phyloP scores from a whole-genome alignment of 2,888 invertebrate species.

The Euproctis similis region DNA sequence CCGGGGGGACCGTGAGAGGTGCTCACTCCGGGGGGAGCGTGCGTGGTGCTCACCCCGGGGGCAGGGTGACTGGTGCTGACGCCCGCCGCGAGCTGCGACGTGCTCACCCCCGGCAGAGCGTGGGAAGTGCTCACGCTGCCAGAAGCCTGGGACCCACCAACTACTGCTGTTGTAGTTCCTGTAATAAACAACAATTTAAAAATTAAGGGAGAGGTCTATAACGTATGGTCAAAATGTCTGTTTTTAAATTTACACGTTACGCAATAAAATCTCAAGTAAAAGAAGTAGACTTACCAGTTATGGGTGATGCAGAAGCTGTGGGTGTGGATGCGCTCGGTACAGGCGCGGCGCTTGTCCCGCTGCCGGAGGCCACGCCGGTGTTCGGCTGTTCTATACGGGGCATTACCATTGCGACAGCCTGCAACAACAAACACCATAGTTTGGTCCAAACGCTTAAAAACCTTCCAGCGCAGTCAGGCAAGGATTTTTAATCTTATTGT shows the following conservation, averaged over 20 bases:
- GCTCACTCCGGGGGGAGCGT: constrained; percentile 33
- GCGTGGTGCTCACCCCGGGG: constrained; percentile 33
- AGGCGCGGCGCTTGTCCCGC: constrained; percentile 25
- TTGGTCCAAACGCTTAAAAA: too few relatives aligned
- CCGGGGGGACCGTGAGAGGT: constrained; percentile 32
- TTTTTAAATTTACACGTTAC: too few relatives aligned
- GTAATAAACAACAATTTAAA: too few relatives aligned
- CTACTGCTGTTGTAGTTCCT: constrained; percentile 25
- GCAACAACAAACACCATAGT: constrained; percentile 20
- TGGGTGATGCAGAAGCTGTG: constrained; percentile 32
- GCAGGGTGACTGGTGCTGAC: constrained; percentile 37
- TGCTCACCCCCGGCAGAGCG: constrained; percentile 26
- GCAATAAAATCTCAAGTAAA: too few relatives aligned
- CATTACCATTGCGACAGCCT: constrained; percentile 82
- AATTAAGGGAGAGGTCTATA: too few relatives aligned
- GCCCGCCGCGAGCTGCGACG: constrained; percentile 29
- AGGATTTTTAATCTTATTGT: too few relatives aligned
- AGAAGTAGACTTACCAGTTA: constrained; percentile 34
- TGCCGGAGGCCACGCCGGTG: constrained; percentile 33
- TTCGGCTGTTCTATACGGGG: constrained; percentile 81
- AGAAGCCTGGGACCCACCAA: constrained; percentile 35
- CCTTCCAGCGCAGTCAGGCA: too few relatives aligned
- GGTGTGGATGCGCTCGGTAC: constrained; percentile 25
- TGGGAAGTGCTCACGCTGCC: constrained; percentile 37
- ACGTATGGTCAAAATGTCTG: too few relatives aligned